phyloP scores from a whole-genome alignment of 2,113 vertebrate species.

The Poeciliopsis turrubarensis region DNA sequence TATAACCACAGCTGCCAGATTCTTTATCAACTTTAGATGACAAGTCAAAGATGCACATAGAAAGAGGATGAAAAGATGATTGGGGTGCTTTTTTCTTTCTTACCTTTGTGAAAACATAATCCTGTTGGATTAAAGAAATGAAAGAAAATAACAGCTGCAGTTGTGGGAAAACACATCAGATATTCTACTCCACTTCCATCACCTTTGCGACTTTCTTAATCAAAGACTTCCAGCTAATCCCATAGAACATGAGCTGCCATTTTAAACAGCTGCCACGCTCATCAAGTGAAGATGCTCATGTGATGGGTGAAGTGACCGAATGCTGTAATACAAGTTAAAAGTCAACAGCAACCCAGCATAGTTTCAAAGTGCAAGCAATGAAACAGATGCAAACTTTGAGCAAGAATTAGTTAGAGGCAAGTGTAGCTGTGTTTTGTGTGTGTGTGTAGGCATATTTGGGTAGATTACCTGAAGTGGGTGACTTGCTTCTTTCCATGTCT shows the following conservation, averaged over 20 bases:
- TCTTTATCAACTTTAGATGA: conserved; percentile 2
- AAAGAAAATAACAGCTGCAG: not conserved
- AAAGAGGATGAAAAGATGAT: conserved; percentile 7
- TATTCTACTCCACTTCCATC: not conserved
- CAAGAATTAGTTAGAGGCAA: not conserved
- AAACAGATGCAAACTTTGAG: conserved; percentile 16
- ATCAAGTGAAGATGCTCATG: conserved; percentile 19
- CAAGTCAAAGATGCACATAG: conserved; percentile 7
- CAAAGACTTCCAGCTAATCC: not conserved
- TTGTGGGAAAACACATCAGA: conserved; percentile 7
- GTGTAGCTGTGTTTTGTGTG: not conserved
- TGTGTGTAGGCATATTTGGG: conserved; percentile 18
- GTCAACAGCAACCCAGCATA: conserved; percentile 11
- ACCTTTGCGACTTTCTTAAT: not conserved
- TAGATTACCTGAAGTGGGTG: conserved; percentile 94
- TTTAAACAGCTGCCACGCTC: conserved; percentile 10
- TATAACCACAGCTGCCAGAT: not conserved
- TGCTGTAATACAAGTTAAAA: conserved; percentile 19
- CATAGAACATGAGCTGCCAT: not conserved
- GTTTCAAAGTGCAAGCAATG: conserved; percentile 17
- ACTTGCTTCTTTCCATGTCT: conserved; percentile 96
- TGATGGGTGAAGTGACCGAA: conserved; percentile 24
- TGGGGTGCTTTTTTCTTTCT: not conserved
- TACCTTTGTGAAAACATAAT: conserved; percentile 20
- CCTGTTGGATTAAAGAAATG: not conserved